Evolutionary conservation across 1,140 invertebrate species (phyloP).

Genomic region (Laodelphax striatellus): DNA sequence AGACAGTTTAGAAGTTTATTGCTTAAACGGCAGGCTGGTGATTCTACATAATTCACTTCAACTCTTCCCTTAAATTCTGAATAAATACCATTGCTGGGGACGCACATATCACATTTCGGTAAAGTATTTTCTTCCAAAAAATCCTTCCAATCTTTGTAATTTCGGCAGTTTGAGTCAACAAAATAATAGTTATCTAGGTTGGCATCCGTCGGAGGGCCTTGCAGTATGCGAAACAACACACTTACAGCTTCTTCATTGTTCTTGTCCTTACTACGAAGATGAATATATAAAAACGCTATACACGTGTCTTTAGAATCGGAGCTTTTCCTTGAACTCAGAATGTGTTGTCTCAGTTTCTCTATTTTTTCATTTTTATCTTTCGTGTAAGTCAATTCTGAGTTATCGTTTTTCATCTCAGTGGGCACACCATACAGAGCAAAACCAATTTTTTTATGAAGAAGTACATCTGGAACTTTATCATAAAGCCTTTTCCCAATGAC

Average conservation of each 20-base stretch:
- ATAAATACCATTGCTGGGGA: slow-evolving; percentile 30
- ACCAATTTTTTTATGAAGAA: slow-evolving; percentile 4
- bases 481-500: slow-evolving; percentile 3
- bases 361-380: not conserved
- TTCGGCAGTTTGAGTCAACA: slow-evolving; percentile 26
- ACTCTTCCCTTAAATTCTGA: slow-evolving; percentile 31
- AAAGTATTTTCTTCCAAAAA: slow-evolving; percentile 29
- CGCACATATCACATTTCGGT: slow-evolving; percentile 27
- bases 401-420: not conserved
- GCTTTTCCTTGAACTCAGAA: slow-evolving; percentile 1
- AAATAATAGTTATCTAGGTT: slow-evolving; percentile 17
- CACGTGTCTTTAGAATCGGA: not conserved
- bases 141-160: slow-evolving; percentile 29
- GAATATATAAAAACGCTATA: not conserved
- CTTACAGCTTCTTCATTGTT: not conserved
- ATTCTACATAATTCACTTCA: slow-evolving; percentile 30
- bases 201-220: not conserved
- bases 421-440: slow-evolving; percentile 1
- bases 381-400: not conserved
- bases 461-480: not conserved
- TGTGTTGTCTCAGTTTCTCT: not conserved
- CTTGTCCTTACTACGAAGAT: slow-evolving; percentile 1
- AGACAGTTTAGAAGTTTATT: slow-evolving; percentile 20
- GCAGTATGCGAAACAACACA: slow-evolving; percentile 2
- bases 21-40: slow-evolving; percentile 27